phyloP scores from a whole-genome alignment of 2,888 invertebrate genomes.

The Hypolimnas misippus region DNA sequence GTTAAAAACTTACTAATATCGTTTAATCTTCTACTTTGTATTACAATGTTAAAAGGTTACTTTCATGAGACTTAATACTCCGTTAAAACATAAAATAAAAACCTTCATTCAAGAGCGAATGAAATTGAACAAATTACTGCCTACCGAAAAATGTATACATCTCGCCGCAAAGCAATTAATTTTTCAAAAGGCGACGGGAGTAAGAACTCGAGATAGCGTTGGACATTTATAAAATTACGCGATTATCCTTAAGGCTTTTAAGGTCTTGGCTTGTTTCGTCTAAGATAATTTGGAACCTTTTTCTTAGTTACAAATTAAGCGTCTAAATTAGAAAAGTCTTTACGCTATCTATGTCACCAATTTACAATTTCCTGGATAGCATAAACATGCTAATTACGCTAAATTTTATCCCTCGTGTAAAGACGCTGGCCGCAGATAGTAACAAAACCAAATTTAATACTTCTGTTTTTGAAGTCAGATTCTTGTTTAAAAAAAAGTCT shows the following conservation, averaged over 20 bases:
- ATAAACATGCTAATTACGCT: too few relatives aligned
- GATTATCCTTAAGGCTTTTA: conserved; percentile 44
- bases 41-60: too few relatives aligned
- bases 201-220: conserved; percentile 48
- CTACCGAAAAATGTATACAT: conserved; percentile 13
- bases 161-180: conserved; percentile 44
- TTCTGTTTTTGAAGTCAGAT: too few relatives aligned
- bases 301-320: background rate
- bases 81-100: background rate
- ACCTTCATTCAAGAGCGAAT: background rate
- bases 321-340: background rate
- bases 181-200: conserved; percentile 47
- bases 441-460: too few relatives aligned
- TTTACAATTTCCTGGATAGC: background rate
- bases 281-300: conserved; percentile 5
- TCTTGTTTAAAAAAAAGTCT: too few relatives aligned
- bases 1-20: too few relatives aligned
- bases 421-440: too few relatives aligned
- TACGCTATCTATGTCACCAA: background rate
- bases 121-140: conserved; percentile 6
- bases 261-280: background rate
- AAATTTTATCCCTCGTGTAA: too few relatives aligned
- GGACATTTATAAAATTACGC: conserved; percentile 56
- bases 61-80: too few relatives aligned
- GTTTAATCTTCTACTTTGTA: too few relatives aligned